phyloP scores from a whole-genome alignment of 1,140 invertebrate species.

The Tetragonula clypearis region DNA sequence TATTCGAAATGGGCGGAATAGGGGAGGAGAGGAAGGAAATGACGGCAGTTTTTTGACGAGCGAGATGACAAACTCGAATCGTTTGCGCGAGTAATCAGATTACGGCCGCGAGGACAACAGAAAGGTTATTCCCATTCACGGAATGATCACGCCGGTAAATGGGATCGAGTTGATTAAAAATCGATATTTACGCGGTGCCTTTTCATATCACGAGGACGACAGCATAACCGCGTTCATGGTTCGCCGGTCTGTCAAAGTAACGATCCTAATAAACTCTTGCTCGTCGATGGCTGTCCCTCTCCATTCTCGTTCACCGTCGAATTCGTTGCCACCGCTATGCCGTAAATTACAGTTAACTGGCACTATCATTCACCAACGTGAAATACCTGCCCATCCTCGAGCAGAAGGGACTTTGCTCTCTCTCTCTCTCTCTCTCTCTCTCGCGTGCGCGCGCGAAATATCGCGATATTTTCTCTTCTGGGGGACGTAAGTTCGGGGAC shows the following conservation, averaged over 20 bases:
- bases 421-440: neutral
- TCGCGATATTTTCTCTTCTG: too few relatives aligned
- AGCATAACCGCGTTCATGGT: neutral
- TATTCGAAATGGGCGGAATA: neutral
- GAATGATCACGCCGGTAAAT: neutral
- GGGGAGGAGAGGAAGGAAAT: neutral
- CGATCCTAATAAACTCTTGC: conserved; percentile 29
- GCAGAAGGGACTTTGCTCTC: neutral
- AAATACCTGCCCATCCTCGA: neutral
- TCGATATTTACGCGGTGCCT: conserved; percentile 10
- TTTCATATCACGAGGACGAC: neutral
- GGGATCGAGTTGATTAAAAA: conserved; percentile 38
- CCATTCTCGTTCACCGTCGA: neutral
- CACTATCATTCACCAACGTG: neutral
- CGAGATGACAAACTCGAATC: too few relatives aligned
- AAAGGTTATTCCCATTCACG: neutral
- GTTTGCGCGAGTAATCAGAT: neutral
- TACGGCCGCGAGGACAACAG: neutral
- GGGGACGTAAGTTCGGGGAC: too few relatives aligned
- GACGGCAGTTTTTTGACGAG: too few relatives aligned
- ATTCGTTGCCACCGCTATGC: neutral
- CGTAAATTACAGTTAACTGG: neutral
- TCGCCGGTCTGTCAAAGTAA: neutral
- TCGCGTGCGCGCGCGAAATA: too few relatives aligned
- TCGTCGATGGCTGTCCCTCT: neutral